phyloP scores from a whole-genome alignment of 2,113 vertebrate species.

The Vombatus ursinus region DNA sequence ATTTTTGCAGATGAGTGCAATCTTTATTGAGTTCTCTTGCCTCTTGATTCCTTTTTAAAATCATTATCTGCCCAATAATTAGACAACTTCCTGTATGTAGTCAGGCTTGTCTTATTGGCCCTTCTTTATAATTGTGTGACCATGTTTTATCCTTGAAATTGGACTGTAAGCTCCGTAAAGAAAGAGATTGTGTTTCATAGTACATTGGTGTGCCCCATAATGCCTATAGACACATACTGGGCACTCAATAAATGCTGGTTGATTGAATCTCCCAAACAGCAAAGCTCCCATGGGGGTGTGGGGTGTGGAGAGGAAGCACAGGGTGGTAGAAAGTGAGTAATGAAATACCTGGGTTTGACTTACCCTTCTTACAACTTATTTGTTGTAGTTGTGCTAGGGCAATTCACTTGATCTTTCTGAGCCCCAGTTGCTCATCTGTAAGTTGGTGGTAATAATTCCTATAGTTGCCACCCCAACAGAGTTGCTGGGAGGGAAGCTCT shows the following conservation, averaged over 20 bases:
- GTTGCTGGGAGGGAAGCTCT: background rate
- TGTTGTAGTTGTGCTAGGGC: background rate
- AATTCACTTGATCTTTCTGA: background rate
- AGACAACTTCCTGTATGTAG: background rate
- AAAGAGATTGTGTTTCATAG: background rate
- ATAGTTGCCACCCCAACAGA: background rate
- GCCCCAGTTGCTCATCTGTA: background rate
- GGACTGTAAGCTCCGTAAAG: background rate
- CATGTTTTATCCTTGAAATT: background rate
- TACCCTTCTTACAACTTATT: background rate
- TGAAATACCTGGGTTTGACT: background rate
- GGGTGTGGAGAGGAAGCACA: background rate
- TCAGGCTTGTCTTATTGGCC: background rate
- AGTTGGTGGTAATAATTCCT: background rate
- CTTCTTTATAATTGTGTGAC: background rate
- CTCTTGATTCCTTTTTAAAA: background rate
- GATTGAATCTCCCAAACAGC: background rate
- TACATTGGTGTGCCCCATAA: background rate
- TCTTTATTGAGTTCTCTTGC: background rate
- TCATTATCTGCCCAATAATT: background rate
- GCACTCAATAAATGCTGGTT: constrained; percentile 2
- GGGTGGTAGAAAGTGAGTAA: background rate
- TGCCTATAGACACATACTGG: background rate
- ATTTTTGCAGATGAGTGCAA: background rate
- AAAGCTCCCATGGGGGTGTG: background rate